Evolutionary conservation across 2,797 vertebrate species (phyloP), one percentile per base, ranked within the genome.

Genomic region (Phaenicophaeus curvirostris): DNA sequence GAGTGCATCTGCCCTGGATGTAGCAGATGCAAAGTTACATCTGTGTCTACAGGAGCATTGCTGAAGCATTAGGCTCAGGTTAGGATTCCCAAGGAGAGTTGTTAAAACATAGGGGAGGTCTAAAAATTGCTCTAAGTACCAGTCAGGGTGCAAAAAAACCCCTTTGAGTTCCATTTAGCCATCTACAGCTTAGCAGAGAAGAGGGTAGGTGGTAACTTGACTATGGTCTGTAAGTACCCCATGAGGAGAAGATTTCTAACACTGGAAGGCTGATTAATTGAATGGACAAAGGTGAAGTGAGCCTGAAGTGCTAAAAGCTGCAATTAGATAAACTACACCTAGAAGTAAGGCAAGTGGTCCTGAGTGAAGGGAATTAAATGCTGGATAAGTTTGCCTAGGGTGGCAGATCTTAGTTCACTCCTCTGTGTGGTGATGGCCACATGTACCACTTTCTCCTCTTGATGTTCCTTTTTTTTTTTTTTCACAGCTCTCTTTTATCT

Each of bases 301-400:
- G 80, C 90, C 80, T n/a, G 5, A 96, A 82, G 88, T 92, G 90
- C 90, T 96, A 87, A 96, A 96, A 92, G 93, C 94, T 91, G 89
- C 61, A 83, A 89, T 95, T 92, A 95, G 90, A 85, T 69, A 71
- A 92, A 87, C 65, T 83, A 61, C 72, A 68, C 65, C 65, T 92
- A 28, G 86, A 89, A 74, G 58, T 35, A 18, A 71, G 53, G 71
- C 69, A 62, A 88, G 57, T 24, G 5, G 67, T 54, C 57, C 57
- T 58, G 68, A 44, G 62, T 3, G 33, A 85, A 72, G 24, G 78
- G 69, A 89, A 59, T 72, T 65, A 87, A 90, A 21, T 0, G 1
- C 50, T 71, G 74, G 74, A 57, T 65, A 58, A 67, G 39, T 79
- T 18, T 87, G 67, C 27, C 65, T 58, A 28, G 61, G 44, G 11